Evolutionary conservation across 2,113 vertebrate genomes (phyloP).

Genomic region (Bostrychus sinensis): DNA sequence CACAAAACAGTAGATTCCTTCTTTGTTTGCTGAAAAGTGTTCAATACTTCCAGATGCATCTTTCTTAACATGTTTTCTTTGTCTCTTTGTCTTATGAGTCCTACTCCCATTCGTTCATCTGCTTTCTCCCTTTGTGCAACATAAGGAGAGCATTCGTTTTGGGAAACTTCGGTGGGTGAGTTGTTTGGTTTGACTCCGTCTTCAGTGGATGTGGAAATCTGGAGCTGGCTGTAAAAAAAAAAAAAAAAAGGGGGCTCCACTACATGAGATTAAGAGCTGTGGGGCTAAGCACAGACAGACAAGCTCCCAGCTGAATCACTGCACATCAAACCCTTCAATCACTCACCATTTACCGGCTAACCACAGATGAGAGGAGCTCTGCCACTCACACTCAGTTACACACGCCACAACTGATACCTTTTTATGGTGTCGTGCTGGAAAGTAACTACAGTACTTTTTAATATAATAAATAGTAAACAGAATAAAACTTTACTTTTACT

Average conservation of each 20-base stretch:
- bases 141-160: slow-evolving; percentile 30
- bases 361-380: slow-evolving; percentile 67
- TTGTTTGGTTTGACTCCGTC: slow-evolving; percentile 55
- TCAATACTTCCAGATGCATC: slow-evolving; percentile 16
- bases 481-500: too few relatives aligned
- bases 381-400: slow-evolving; percentile 15
- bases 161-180: slow-evolving; percentile 58
- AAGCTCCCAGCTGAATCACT: slow-evolving; percentile 70
- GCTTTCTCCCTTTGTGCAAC: slow-evolving; percentile 38
- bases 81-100: slow-evolving; percentile 25
- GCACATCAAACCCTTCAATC: slow-evolving; percentile 76
- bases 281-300: slow-evolving; percentile 60
- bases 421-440: slow-evolving; percentile 40
- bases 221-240: slow-evolving; percentile 19
- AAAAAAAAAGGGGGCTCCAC: slow-evolving; percentile 29
- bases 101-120: slow-evolving; percentile 44
- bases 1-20: slow-evolving; percentile 5
- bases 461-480: too few relatives aligned
- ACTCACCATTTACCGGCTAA: slow-evolving; percentile 74
- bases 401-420: slow-evolving; percentile 32
- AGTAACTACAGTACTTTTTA: too few relatives aligned
- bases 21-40: slow-evolving; percentile 21
- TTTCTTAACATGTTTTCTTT: slow-evolving; percentile 15
- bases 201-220: slow-evolving; percentile 39
- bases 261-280: slow-evolving; percentile 59